Percentiles rank a stretch among this genome's conserved stretches.
Conservation (phyloP, 2,113 vertebrate species). For the Oryzias melastigma region DNA sequence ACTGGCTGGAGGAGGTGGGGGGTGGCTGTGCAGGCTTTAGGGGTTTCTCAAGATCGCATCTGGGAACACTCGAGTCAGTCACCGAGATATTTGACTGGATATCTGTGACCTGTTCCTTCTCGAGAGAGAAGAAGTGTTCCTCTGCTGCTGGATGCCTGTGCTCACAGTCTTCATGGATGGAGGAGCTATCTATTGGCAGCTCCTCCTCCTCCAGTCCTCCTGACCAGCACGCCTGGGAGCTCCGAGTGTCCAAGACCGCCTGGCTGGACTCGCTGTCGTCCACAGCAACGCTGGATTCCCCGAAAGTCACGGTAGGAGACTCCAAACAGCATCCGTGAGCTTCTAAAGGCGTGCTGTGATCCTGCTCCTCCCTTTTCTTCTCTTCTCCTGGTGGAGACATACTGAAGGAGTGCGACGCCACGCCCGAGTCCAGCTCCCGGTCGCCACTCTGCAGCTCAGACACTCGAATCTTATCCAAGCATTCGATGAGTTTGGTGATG, state of each 20-base stretch:
- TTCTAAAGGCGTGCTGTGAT: neutral
- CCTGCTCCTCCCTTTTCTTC: constrained; percentile 37
- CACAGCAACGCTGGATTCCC: constrained; percentile 22
- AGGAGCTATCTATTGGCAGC: constrained; percentile 67
- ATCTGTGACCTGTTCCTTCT: constrained; percentile 27
- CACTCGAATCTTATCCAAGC: constrained; percentile 67
- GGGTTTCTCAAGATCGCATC: constrained; percentile 3
- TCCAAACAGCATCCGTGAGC: constrained; percentile 2
- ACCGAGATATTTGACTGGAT: constrained; percentile 43
- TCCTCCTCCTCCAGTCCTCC: constrained; percentile 51
- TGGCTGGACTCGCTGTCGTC: constrained; percentile 43
- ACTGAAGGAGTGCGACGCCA: constrained; percentile 65
- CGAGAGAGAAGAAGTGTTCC: constrained; percentile 5
- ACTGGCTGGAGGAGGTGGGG: constrained; percentile 4
- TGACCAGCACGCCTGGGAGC: constrained; percentile 50
- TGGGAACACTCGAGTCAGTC: constrained; percentile 13
- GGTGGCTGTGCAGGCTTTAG: constrained; percentile 6
- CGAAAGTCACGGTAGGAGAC: constrained; percentile 20
- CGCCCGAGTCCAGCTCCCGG: constrained; percentile 69
- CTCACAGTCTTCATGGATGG: constrained; percentile 56
- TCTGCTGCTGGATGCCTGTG: neutral
- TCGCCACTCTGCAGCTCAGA: constrained; percentile 30
- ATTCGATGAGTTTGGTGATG: constrained; percentile 73
- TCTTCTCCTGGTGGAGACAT: constrained; percentile 56
- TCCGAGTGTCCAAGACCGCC: constrained; percentile 30